phyloP scores from a whole-genome alignment of 2,888 invertebrate species.

The Lumbricus terrestris region DNA sequence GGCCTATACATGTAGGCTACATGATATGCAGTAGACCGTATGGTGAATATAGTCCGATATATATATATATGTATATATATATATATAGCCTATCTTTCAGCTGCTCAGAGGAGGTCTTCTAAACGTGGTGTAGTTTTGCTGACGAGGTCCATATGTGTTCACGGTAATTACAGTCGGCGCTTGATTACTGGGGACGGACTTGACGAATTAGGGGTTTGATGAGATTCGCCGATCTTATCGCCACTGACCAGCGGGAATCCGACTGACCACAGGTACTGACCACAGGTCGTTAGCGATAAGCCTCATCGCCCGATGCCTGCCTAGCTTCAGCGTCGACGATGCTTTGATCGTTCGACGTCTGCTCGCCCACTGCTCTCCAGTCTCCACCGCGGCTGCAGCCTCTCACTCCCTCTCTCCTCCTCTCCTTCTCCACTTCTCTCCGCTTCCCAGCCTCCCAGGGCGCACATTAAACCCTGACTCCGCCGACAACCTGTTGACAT shows the following conservation, averaged over 20 bases:
- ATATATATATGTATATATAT: no score
- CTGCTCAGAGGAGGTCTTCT: background rate
- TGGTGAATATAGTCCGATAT: background rate
- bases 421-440: background rate
- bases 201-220: background rate
- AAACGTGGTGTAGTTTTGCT: background rate
- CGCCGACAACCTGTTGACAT: background rate
- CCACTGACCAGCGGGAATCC: background rate
- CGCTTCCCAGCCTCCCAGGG: background rate
- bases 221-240: background rate
- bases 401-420: no score
- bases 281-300: background rate
- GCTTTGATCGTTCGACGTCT: background rate
- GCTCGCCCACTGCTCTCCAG: background rate
- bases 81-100: background rate
- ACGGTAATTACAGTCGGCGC: background rate
- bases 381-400: no score
- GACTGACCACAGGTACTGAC: no score
- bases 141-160: constrained; percentile 3
- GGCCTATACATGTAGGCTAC: background rate
- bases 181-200: background rate
- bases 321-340: background rate
- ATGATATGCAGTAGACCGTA: background rate
- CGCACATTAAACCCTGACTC: background rate
- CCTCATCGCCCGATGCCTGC: background rate